A percentile compares a stretch with the other conserved stretches of the same genome.
Conservation (phyloP, 2,797 vertebrate genomes). For the Lithobates pipiens region DNA sequence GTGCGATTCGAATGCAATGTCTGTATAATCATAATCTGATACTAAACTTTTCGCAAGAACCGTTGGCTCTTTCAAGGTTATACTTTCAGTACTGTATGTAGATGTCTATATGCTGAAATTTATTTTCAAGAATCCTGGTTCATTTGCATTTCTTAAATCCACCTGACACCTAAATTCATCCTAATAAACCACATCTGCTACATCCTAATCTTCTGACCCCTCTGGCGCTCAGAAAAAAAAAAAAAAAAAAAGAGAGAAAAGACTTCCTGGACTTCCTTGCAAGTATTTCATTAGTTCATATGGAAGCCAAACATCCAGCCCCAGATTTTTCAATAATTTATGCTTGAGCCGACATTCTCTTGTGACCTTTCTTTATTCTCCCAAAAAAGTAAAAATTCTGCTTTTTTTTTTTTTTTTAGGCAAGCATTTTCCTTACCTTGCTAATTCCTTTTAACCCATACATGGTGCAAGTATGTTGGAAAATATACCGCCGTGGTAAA, state of each 20-base stretch:
- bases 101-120: too few relatives aligned
- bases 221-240: constrained; percentile 79
- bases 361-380: constrained; percentile 82
- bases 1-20: too few relatives aligned
- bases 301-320: constrained; percentile 77
- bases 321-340: constrained; percentile 79
- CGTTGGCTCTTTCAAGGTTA: too few relatives aligned
- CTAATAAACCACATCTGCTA: constrained; percentile 91
- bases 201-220: constrained; percentile 85
- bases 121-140: not conserved
- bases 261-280: constrained; percentile 76
- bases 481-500: not conserved
- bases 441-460: not conserved
- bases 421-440: not conserved
- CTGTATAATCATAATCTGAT: too few relatives aligned
- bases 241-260: constrained; percentile 65
- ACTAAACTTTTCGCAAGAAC: too few relatives aligned
- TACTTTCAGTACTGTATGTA: too few relatives aligned
- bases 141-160: constrained; percentile 72
- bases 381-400: constrained; percentile 69
- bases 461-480: not conserved
- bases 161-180: constrained; percentile 78
- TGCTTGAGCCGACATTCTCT: constrained; percentile 75
- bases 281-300: constrained; percentile 90
- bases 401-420: constrained; percentile 44